Percentiles rank a stretch among this genome's conserved stretches.
phyloP scores from a whole-genome alignment of 2,797 vertebrate species.

The Erpetoichthys calabaricus region DNA sequence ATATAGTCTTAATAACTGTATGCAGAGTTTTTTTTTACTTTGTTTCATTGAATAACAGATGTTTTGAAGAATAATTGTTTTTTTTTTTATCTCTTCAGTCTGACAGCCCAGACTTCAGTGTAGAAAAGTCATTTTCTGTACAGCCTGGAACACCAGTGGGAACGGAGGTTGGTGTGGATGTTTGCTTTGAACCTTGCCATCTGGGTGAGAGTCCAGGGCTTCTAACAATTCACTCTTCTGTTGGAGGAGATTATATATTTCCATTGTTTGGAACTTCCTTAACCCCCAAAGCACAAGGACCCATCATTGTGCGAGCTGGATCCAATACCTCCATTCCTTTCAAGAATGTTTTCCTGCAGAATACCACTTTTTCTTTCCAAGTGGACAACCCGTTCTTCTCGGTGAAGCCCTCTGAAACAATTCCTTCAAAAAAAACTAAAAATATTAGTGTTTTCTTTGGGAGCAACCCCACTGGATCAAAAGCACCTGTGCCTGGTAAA shows the following conservation, averaged over 20 bases:
- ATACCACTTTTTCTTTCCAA: conserved; percentile 42
- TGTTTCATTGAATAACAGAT: no score
- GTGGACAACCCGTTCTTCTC: conserved; percentile 60
- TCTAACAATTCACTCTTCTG: conserved; percentile 45
- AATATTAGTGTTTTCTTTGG: conserved; percentile 49
- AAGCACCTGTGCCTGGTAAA: conserved; percentile 40
- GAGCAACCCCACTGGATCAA: conserved; percentile 19
- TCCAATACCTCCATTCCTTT: conserved; percentile 54
- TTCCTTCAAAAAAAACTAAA: conserved; percentile 51
- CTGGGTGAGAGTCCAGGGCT: conserved; percentile 51
- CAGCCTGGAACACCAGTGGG: conserved; percentile 42
- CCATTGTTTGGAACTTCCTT: conserved; percentile 53
- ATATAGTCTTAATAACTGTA: no score
- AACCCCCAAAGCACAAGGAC: conserved; percentile 66
- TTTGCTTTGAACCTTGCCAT: conserved; percentile 66
- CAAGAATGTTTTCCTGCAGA: conserved; percentile 68
- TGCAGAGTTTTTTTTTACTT: no score
- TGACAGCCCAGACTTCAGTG: conserved; percentile 49
- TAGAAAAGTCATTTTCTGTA: conserved; percentile 38
- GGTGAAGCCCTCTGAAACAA: conserved; percentile 35
- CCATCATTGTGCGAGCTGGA: conserved; percentile 45
- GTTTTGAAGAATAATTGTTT: background rate
- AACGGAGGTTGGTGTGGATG: conserved; percentile 47
- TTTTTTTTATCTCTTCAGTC: conserved; percentile 33
- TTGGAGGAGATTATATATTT: conserved; percentile 55